Evolutionary conservation across 1,140 invertebrate species (phyloP), one percentile per base, ranked within the genome.

Genomic region (Aradophagus sp.): DNA sequence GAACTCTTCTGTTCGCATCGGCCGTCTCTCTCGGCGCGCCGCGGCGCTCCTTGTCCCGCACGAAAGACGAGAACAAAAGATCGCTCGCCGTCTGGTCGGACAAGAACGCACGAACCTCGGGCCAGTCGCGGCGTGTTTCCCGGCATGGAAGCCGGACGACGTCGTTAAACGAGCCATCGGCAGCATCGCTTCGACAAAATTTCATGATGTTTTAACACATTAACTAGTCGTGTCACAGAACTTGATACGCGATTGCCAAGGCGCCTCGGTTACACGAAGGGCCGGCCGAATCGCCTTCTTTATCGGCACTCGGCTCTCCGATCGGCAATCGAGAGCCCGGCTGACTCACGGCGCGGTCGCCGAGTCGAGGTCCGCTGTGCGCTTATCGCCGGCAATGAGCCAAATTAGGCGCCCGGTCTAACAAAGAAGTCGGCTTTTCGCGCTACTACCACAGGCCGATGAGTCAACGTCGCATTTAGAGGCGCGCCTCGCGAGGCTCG

Each of bases 101-200:
- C 62, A 55, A 71, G 55, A 56, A 69, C 45, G 50, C 14, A 50
- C 20, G 4, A 23, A 17, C 20, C 32, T 23, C 41, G 16, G 52
- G 44, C 31, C 27, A 32, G 27, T 39, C 59, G 59, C 58, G 52
- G 59, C 72, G 62, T 71, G 67, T 70, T 62, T 63, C 31, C 56
- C 41, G 48, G 44, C 55, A 44, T 73, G 62, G 70, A 73, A 73
- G 70, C 70, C 42, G 56, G 62, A 63, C 62, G 44, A 67, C 42
- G 62, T 67, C 58, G 58, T 67, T 67, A 62, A 63, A 73, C 52
- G n/a, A n/a, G 39, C 44, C 44, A 32, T 59, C 61, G 48, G 59
- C 67, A 16, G 52, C 59, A 63, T 58, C 59, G 42, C 45, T 65
- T 61, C 26, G 35, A 70, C 67, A 59, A 63, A 61, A 66, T 48